A percentile compares a stretch with the other conserved stretches of the same genome.
Evolutionary conservation across 2,113 vertebrate species (phyloP).

Genomic region (Psittacara wagleri): DNA sequence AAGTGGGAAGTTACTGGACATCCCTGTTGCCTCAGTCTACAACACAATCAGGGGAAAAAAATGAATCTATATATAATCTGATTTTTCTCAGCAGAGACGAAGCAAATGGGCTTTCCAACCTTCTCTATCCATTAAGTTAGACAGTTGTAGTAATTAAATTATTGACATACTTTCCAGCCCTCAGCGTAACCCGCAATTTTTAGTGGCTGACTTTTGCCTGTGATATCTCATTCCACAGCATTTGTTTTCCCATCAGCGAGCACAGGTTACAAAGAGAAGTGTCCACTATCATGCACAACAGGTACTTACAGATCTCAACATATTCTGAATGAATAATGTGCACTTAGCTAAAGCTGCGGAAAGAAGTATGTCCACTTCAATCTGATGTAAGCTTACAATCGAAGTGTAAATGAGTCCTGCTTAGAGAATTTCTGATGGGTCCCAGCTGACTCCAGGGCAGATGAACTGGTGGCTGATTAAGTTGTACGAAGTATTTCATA

Average conservation of each 20-base stretch:
- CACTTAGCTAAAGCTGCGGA: not conserved
- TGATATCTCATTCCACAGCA: not conserved
- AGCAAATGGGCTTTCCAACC: not conserved
- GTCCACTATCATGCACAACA: not conserved
- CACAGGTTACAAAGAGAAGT: not conserved
- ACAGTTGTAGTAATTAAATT: conserved; percentile 2
- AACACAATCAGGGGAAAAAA: not conserved
- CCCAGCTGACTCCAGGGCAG: not conserved
- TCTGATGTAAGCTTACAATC: not conserved
- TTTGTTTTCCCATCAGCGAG: not conserved
- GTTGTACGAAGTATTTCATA: not conserved
- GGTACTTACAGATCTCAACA: not conserved
- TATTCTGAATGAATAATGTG: fast-evolving
- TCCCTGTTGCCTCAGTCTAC: not conserved
- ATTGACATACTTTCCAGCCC: not conserved
- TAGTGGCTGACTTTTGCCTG: not conserved
- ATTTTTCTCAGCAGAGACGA: not conserved
- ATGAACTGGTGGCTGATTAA: not conserved
- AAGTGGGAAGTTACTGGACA: not conserved
- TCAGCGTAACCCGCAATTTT: not conserved
- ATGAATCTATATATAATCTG: not conserved
- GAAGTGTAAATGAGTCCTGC: not conserved
- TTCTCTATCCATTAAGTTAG: not conserved
- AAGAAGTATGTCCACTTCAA: not conserved
- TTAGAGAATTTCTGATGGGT: not conserved